Base-by-base conservation (phyloP, 2,113 vertebrate genomes). In the Ailurus styani region DNA sequence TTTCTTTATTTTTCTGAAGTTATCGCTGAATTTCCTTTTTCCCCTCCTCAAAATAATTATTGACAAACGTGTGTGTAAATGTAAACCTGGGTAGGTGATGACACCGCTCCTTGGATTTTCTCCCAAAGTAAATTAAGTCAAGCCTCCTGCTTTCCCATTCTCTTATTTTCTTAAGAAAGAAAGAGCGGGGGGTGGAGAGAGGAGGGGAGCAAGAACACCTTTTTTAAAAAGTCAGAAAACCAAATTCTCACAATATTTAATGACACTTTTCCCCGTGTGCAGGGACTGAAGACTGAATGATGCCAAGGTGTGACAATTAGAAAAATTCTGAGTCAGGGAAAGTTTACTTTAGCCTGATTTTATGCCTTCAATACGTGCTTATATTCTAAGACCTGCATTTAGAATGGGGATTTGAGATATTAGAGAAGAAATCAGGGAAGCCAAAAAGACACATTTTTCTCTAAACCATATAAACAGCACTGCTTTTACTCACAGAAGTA, bases 31-130 rank as follows among this genome's bases (percentile, higher is more conserved):
- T 89, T 89, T 90, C 15, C 20, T 42, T 40, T 70, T 50, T 68
- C 37, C 23, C 42, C n/a, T 68, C 55, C n/a, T 91, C 90, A 93
- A 91, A 95, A 87, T 84, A 64, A 96, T 82, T 91, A 68, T 55
- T 37, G 29, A 64, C 40, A 90, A 87, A 75, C 6, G 54, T 13
- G 45, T 77, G 42, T 37, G 66, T 81, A 77, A 68, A 91, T 3
- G 9, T 68, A 87, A 87, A 83, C 50, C 50, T 82, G 54, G 17
- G 21, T 70, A 68, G 88, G 47, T 78, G 15, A 78, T 94, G 60
- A 20, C 1, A 21, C n/a, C 72, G 55, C 7, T 20, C 34, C 5
- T 62, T 95, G 77, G 23, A 66, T 94, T 57, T 64, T 78, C 40
- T 93, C 45, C 70, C 95, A 20, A 55, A 91, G 40, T 64, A 87